Evolutionary conservation across 2,797 vertebrate genomes (phyloP).

Genomic region (Malurus splendens): DNA sequence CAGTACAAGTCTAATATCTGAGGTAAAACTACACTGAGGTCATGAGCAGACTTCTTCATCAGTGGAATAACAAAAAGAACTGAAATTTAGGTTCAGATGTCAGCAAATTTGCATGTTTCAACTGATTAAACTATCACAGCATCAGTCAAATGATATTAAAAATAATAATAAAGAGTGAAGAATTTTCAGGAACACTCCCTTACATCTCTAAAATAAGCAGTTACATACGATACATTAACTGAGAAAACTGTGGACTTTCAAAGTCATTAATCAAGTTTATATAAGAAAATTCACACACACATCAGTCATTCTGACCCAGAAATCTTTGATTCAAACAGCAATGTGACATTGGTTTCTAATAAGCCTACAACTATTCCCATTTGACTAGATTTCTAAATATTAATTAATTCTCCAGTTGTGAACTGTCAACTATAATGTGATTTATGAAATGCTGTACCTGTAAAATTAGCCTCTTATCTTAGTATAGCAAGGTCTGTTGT

Average conservation of each 20-base stretch:
- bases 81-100: background rate
- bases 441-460: slow-evolving; percentile 32
- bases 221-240: background rate
- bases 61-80: background rate
- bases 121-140: background rate
- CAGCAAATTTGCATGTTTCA: background rate
- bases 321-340: slow-evolving; percentile 29
- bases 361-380: slow-evolving; percentile 27
- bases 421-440: slow-evolving; percentile 16
- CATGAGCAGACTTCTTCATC: background rate
- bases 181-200: background rate
- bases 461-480: slow-evolving; percentile 44
- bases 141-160: background rate
- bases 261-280: slow-evolving; percentile 1
- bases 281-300: background rate
- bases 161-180: background rate
- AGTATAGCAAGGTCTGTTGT: background rate
- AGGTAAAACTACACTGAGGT: background rate
- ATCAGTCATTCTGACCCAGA: slow-evolving; percentile 37
- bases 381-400: slow-evolving; percentile 39
- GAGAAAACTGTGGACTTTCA: background rate
- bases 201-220: background rate
- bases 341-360: slow-evolving; percentile 25
- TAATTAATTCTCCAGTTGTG: slow-evolving; percentile 34
- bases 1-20: background rate